These are phyloP conservation scores for Hippopotamus amphibius DNA, from an alignment of 2,113 vertebrate genomes.

Conservation along the genomic window DNA sequence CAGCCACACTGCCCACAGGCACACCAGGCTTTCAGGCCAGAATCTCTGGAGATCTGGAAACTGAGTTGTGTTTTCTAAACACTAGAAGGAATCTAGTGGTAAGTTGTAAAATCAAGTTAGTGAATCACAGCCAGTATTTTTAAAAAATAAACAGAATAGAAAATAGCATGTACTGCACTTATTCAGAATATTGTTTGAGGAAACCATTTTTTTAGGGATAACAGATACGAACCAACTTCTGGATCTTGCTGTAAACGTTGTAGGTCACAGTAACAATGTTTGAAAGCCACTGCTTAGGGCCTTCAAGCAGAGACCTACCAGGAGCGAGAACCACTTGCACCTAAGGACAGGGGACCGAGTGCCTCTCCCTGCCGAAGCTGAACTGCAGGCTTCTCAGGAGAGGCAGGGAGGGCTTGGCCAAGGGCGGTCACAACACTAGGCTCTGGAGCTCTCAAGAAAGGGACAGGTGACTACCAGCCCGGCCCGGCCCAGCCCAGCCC, in stretches of 20 bases:
- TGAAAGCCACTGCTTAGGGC: background rate
- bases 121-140: background rate
- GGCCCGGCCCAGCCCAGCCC: background rate
- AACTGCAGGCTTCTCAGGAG: background rate
- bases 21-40: background rate
- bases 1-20: background rate
- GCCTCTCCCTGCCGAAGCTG: background rate
- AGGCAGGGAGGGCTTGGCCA: background rate
- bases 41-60: background rate
- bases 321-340: background rate
- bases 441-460: slow-evolving; percentile 9
- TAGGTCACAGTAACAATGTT: background rate
- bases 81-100: background rate
- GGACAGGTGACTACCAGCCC: background rate
- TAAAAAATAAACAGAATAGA: background rate
- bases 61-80: slow-evolving; percentile 3
- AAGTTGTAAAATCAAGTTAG: background rate
- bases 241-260: background rate
- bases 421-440: background rate
- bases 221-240: background rate
- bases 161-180: background rate
- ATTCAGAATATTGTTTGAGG: background rate
- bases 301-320: background rate
- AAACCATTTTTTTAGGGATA: background rate
- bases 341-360: background rate